These are phyloP conservation scores for Mormyrus proboscirostris DNA, from an alignment of 2,797 vertebrate genomes.

Conservation along the genomic window DNA sequence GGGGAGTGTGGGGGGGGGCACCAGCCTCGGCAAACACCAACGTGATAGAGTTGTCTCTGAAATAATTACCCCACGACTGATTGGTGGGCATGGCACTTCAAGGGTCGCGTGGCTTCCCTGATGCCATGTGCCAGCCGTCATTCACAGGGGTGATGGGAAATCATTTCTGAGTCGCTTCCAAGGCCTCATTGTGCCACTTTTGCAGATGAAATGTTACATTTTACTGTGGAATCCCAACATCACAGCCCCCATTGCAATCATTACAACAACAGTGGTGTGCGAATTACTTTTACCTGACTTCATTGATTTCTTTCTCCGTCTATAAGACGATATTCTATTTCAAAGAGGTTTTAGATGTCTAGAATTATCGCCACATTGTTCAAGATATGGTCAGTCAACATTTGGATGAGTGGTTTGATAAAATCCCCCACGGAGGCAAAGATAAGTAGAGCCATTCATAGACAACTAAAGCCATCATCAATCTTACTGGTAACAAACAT, in stretches of 20 bases:
- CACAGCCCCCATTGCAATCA: neutral
- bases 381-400: neutral
- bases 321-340: neutral
- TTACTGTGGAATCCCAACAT: neutral
- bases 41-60: slow-evolving; percentile 42
- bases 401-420: slow-evolving; percentile 5
- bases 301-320: neutral
- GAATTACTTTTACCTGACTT: neutral
- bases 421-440: neutral
- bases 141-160: slow-evolving; percentile 25
- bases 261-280: neutral
- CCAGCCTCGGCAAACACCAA: slow-evolving; percentile 41
- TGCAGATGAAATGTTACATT: neutral
- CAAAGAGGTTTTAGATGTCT: neutral
- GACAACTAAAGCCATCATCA: neutral
- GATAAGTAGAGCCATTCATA: neutral
- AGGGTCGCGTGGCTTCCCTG: slow-evolving; percentile 45
- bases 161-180: neutral
- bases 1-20: slow-evolving; percentile 1
- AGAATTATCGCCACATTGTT: neutral
- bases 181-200: neutral
- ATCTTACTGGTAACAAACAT: neutral
- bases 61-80: slow-evolving; percentile 44
- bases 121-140: slow-evolving; percentile 38
- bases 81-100: slow-evolving; percentile 42